Evolutionary conservation across 2,113 vertebrate genomes (phyloP).

Genomic region (Lycocorax pyrrhopterus): DNA sequence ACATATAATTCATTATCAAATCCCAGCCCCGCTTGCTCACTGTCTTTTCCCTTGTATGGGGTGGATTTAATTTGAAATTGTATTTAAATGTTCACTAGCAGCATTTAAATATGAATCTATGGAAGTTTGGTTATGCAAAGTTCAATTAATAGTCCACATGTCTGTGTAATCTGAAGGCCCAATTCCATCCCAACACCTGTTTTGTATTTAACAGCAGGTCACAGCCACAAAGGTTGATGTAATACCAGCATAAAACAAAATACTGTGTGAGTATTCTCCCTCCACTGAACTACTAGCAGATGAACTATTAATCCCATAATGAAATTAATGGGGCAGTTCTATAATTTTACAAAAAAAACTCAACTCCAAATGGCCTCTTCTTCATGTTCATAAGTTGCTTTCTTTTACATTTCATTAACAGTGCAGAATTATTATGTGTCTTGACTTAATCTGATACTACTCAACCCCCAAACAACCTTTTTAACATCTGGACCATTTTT

Average conservation of each 20-base stretch:
- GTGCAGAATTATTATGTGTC: not conserved
- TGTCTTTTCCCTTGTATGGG: not conserved
- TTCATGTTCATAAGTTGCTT: not conserved
- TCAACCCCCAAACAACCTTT: not conserved
- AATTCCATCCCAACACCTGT: not conserved
- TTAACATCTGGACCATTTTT: not conserved
- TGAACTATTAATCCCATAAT: not conserved
- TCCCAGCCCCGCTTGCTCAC: not conserved
- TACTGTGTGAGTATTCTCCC: not conserved
- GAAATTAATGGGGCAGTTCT: not conserved
- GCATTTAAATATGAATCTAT: not conserved
- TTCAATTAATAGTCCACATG: not conserved
- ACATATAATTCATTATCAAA: not conserved
- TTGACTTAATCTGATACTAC: not conserved
- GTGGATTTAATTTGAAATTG: constrained; percentile 9
- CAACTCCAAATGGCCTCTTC: not conserved
- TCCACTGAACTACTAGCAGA: not conserved
- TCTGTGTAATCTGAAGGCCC: not conserved
- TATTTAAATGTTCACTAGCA: not conserved
- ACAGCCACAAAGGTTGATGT: not conserved
- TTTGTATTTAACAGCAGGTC: not conserved
- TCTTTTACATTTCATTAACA: not conserved
- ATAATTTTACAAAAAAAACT: not conserved
- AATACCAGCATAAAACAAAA: not conserved
- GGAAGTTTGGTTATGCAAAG: not conserved